These are phyloP conservation scores for Paguma larvata DNA, from an alignment of 2,797 vertebrate genomes.

Conservation along the genomic window DNA sequence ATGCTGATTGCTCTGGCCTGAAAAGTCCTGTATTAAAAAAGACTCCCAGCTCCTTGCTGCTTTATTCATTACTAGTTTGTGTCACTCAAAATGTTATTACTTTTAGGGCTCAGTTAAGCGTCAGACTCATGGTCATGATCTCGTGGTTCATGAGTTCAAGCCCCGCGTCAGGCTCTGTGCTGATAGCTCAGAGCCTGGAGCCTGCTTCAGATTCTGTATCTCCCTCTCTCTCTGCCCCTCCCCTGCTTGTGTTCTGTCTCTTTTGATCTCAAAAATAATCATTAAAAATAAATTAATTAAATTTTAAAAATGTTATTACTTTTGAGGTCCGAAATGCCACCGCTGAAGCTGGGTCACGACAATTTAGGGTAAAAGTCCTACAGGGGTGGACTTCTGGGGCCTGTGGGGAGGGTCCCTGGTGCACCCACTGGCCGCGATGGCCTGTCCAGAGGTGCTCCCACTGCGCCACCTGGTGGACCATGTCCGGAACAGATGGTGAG, in stretches of 20 bases:
- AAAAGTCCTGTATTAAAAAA: not conserved
- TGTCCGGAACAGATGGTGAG: not conserved
- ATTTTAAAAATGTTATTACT: not conserved
- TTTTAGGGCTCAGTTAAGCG: not conserved
- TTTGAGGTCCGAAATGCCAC: not conserved
- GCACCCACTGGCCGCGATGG: rapidly evolving
- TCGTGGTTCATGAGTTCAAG: too few species aligned
- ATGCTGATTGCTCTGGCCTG: not conserved
- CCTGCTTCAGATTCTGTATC: too few species aligned
- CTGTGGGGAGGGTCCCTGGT: not conserved
- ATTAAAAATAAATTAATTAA: too few species aligned
- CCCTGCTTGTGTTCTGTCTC: too few species aligned
- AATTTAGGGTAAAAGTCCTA: not conserved
- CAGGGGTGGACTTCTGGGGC: not conserved
- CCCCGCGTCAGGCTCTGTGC: too few species aligned
- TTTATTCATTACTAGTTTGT: not conserved
- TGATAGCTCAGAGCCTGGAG: too few species aligned
- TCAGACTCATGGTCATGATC: too few species aligned
- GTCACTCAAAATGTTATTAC: not conserved
- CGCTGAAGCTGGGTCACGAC: not conserved
- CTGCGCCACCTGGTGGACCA: not conserved
- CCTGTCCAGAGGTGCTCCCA: not conserved
- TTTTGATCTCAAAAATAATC: too few species aligned
- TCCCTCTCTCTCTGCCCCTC: too few species aligned
- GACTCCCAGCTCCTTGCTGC: not conserved